A percentile compares a stretch with the other conserved stretches of the same genome.
Evolutionary conservation across 2,113 vertebrate species (phyloP).

Genomic region (cat (Felis catus)): DNA sequence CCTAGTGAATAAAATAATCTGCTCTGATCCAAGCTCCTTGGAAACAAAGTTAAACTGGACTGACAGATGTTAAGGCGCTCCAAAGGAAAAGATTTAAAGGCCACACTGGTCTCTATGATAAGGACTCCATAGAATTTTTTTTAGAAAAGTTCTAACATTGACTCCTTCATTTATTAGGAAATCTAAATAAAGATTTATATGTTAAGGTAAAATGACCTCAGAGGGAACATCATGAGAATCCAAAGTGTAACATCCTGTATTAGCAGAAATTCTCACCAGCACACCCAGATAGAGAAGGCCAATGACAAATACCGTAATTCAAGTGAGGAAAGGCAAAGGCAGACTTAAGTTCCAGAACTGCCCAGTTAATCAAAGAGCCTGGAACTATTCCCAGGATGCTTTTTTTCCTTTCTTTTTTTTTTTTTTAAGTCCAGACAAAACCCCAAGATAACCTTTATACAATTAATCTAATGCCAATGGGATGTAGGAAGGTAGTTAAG

Average conservation of each 20-base stretch:
- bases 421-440: conserved; percentile 59
- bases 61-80: not conserved
- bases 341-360: conserved; percentile 47
- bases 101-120: not conserved
- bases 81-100: not conserved
- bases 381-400: conserved; percentile 56
- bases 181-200: conserved; percentile 31
- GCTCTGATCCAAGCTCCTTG: not conserved
- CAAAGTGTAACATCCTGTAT: conserved; percentile 49
- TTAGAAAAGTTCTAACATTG: not conserved
- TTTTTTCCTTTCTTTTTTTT: conserved; percentile 40
- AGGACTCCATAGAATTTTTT: not conserved
- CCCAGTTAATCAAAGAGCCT: conserved; percentile 69
- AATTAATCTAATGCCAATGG: not conserved
- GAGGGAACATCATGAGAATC: not conserved
- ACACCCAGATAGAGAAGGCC: not conserved
- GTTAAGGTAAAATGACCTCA: not conserved
- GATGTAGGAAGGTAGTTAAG: not conserved
- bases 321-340: conserved; percentile 18
- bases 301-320: conserved; percentile 51
- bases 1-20: not conserved
- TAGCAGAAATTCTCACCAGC: conserved; percentile 30
- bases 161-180: conserved; percentile 30
- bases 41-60: not conserved
- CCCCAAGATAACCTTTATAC: conserved; percentile 39